Conservation (phyloP, 2,888 invertebrate genomes). For the Aphelenchoides bicaudatus region DNA sequence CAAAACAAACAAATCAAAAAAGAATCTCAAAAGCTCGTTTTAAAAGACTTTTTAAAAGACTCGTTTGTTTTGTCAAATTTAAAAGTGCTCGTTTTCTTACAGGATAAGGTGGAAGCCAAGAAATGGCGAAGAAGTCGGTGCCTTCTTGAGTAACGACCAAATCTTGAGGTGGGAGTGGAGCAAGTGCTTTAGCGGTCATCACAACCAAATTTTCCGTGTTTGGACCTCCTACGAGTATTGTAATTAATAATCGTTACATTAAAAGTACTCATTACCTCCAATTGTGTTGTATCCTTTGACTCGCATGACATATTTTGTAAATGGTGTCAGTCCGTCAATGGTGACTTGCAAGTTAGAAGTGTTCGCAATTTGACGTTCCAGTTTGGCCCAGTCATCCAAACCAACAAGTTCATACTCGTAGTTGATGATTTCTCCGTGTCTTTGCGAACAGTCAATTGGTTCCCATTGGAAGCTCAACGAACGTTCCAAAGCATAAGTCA, state of each 20-base stretch:
- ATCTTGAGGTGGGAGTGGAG: conserved; percentile 60
- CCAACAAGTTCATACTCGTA: conserved; percentile 61
- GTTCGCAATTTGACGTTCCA: conserved; percentile 60
- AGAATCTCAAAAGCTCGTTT: no score
- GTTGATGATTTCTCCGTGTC: conserved; percentile 59
- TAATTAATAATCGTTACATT: no score
- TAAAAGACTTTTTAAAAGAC: no score
- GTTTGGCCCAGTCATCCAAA: conserved; percentile 61
- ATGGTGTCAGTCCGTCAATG: conserved; percentile 60
- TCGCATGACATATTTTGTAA: conserved; percentile 59
- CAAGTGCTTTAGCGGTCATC: conserved; percentile 58
- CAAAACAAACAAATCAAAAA: no score
- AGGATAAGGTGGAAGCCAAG: conserved; percentile 61
- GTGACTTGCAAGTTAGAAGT: conserved; percentile 54
- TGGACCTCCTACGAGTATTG: no score
- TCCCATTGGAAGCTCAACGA: conserved; percentile 46
- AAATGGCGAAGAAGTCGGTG: conserved; percentile 59
- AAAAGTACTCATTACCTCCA: no score
- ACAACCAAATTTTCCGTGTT: conserved; percentile 60
- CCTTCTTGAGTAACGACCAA: conserved; percentile 57
- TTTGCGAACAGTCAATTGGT: conserved; percentile 60
- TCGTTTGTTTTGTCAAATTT: no score
- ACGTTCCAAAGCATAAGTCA: conserved; percentile 55
- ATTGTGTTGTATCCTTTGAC: conserved; percentile 59
- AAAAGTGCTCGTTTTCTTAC: no score